Evolutionary conservation across 2,888 invertebrate species (phyloP), one percentile per base, ranked within the genome.

Genomic region (Cosmia pyralina): DNA sequence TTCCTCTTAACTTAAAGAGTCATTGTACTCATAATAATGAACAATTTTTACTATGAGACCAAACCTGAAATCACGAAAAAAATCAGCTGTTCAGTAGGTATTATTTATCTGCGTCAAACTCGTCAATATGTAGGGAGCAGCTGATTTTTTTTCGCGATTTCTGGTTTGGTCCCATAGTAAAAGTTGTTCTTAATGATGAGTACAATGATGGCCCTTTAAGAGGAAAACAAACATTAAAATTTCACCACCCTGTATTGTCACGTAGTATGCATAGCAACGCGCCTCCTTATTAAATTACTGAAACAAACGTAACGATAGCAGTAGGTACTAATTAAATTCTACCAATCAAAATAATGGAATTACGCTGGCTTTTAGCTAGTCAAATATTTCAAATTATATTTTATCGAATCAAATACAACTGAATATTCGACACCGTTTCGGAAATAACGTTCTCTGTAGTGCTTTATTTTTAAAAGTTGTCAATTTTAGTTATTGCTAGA

Each of bases 261-360:
- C 4, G 41, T 44, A 15, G 8, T 6, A 38, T 8, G 4, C 22
- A 50, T 38, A 46, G n/a, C 4, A 63, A 58, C n/a, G 6, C n/a
- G 19, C 13, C 6, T 67, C 13, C 19, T 58, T 59, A 75, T 80
- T 80, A 67, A 80, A 38, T 80, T 46, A 28, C 41, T 50, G n/a
- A 55, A 48, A 53, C 63, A 64, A 50, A 28, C 44, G 50, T 55
- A 74, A 48, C 34, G 75, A 55, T 22, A n/a, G n/a, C n/a, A n/a
- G n/a, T 50, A 22, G 34, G 50, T 60, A 63, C 38, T 64, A 68
- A 75, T 67, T 19, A 77, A 75, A 46, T 64, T 60, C 15, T 6
- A 64, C 44, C 48, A 74, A 74, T 73, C 58, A 59, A 58, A 67
- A 67, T 67, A 28, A 67, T 64, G n/a, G 6, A 64, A 38, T 74